Conservation (phyloP, 2,888 invertebrate genomes). For the Hymenopus coronatus region DNA sequence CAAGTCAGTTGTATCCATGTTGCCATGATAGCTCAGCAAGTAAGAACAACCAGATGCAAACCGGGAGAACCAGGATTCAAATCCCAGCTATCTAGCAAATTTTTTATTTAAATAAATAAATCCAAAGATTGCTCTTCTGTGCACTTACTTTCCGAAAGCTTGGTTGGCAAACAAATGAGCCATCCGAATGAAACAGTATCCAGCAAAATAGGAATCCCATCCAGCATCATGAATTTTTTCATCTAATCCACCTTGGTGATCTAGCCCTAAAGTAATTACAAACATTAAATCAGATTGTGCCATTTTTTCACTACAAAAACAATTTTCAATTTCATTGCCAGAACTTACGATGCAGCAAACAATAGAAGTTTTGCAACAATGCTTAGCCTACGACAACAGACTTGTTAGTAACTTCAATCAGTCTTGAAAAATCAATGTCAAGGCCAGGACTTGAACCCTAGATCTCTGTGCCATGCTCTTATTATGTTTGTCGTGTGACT, state of each 20-base stretch:
- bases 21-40: no score
- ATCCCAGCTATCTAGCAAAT: background rate
- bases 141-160: slow-evolving; percentile 48
- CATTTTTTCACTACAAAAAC: background rate
- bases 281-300: no score
- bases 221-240: slow-evolving; percentile 70
- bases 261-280: background rate
- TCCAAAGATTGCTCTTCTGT: background rate
- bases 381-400: no score
- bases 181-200: slow-evolving; percentile 66
- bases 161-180: slow-evolving; percentile 59
- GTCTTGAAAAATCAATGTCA: no score
- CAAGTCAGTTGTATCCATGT: no score
- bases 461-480: no score
- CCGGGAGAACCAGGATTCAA: no score
- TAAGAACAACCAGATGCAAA: no score
- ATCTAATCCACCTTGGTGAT: background rate
- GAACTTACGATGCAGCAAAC: no score
- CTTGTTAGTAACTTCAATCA: background rate
- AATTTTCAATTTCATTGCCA: background rate
- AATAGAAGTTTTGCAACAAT: no score
- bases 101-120: background rate
- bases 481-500: no score
- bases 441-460: no score
- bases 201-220: slow-evolving; percentile 78